A percentile compares a stretch with the other conserved stretches of the same genome.
Conservation (phyloP, 2,888 invertebrate genomes). For the Archips xylosteana region DNA sequence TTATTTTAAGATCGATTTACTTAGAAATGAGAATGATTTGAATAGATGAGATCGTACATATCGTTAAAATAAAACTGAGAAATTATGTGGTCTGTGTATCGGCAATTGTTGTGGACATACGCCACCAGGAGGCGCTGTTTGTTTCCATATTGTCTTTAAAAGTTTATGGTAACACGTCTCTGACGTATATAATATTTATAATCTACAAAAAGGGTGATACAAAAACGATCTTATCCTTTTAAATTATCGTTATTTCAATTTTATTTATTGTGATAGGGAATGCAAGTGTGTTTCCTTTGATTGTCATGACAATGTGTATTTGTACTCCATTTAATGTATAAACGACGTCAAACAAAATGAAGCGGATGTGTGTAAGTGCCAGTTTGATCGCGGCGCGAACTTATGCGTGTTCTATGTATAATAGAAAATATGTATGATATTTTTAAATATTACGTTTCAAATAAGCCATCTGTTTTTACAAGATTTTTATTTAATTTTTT, state of each 20-base stretch:
- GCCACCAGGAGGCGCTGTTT: neutral
- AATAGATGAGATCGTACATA: neutral
- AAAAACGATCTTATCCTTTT: neutral
- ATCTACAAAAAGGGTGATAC: too few relatives aligned
- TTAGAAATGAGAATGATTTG: neutral
- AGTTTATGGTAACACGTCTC: too few relatives aligned
- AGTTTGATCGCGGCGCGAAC: neutral
- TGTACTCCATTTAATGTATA: conserved; percentile 43
- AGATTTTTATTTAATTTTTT: too few relatives aligned
- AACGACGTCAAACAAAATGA: conserved; percentile 26
- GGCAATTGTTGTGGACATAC: neutral
- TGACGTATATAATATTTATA: too few relatives aligned
- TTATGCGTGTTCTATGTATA: neutral
- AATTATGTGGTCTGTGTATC: neutral
- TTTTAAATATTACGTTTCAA: too few relatives aligned
- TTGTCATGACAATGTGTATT: conserved; percentile 72
- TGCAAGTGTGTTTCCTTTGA: conserved; percentile 44
- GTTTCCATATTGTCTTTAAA: neutral
- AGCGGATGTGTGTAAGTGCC: neutral
- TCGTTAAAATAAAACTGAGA: neutral
- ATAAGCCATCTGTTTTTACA: too few relatives aligned
- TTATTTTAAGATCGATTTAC: neutral
- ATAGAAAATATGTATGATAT: too few relatives aligned
- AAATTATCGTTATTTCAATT: neutral
- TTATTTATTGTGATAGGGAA: conserved; percentile 34